phyloP scores from a whole-genome alignment of 2,113 vertebrate genomes.

The Prinia subflava region DNA sequence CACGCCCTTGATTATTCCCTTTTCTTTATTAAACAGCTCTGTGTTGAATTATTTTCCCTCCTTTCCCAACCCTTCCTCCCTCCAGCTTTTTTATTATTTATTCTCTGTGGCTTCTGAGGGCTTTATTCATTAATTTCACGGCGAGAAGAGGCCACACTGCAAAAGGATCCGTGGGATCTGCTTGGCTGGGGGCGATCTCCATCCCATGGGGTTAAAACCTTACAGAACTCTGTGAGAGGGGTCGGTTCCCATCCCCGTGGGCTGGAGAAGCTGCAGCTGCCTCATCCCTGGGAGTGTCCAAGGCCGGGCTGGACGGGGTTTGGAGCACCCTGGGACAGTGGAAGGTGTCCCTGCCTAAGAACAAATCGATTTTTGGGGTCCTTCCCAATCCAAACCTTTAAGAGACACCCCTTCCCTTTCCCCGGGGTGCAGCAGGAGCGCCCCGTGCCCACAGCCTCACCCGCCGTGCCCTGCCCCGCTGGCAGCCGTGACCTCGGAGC shows the following conservation, averaged over 20 bases:
- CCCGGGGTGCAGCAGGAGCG: neutral
- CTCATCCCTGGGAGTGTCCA: neutral
- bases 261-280: neutral
- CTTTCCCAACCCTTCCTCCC: neutral
- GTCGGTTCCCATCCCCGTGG: fast-evolving
- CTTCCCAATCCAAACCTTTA: neutral
- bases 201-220: neutral
- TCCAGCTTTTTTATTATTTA: neutral
- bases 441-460: fast-evolving
- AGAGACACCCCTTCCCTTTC: neutral
- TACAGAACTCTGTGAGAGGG: fast-evolving
- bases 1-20: neutral
- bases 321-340: neutral
- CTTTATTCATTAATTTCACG: neutral
- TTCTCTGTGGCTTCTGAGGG: neutral
- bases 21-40: slow-evolving; percentile 17
- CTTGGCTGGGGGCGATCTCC: neutral
- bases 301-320: fast-evolving
- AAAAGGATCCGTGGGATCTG: fast-evolving
- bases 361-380: neutral
- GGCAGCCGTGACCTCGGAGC: neutral
- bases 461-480: fast-evolving
- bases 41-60: neutral
- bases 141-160: neutral
- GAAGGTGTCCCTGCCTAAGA: neutral